These are phyloP conservation scores for Drosophila robusta DNA, from an alignment of 2,888 invertebrate genomes.

Conservation along the genomic window DNA sequence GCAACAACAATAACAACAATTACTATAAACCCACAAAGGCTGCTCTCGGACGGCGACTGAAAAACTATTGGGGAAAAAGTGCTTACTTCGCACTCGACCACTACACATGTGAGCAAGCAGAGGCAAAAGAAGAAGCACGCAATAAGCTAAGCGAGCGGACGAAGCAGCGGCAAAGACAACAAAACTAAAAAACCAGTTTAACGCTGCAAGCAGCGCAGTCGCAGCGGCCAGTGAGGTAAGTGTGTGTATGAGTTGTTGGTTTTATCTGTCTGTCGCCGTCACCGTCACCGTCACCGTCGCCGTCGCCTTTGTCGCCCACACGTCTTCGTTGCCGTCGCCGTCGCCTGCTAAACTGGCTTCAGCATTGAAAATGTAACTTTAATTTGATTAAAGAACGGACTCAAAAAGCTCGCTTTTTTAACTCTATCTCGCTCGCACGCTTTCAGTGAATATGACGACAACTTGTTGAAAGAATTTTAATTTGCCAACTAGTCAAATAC, in stretches of 20 bases:
- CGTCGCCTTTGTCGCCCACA: slow-evolving; percentile 50
- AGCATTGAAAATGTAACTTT: slow-evolving; percentile 62
- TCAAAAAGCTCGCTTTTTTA: slow-evolving; percentile 6
- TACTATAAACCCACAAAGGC: slow-evolving; percentile 27
- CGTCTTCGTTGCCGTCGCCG: slow-evolving; percentile 39
- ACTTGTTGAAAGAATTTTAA: slow-evolving; percentile 66
- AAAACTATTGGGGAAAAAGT: slow-evolving; percentile 56
- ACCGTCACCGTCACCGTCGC: slow-evolving; percentile 30
- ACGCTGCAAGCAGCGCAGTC: slow-evolving; percentile 74
- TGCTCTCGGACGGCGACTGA: slow-evolving; percentile 13
- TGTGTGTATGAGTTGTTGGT: slow-evolving; percentile 37
- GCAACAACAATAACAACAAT: slow-evolving; percentile 22
- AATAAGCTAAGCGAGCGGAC: slow-evolving; percentile 22
- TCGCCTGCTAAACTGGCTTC: slow-evolving; percentile 57
- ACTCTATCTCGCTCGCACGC: not conserved
- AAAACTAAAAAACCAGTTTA: slow-evolving; percentile 69
- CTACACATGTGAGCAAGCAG: slow-evolving; percentile 26
- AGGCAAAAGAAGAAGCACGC: slow-evolving; percentile 14
- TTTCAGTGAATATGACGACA: slow-evolving; percentile 31
- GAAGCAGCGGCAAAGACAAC: slow-evolving; percentile 38
- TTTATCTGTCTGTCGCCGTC: slow-evolving; percentile 31
- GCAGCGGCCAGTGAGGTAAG: slow-evolving; percentile 66
- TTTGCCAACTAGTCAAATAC: slow-evolving; percentile 51
- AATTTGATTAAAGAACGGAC: slow-evolving; percentile 61
- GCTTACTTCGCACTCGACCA: slow-evolving; percentile 42